Evolutionary conservation across 2,888 invertebrate species (phyloP).

Genomic region (Mycogona germanica): DNA sequence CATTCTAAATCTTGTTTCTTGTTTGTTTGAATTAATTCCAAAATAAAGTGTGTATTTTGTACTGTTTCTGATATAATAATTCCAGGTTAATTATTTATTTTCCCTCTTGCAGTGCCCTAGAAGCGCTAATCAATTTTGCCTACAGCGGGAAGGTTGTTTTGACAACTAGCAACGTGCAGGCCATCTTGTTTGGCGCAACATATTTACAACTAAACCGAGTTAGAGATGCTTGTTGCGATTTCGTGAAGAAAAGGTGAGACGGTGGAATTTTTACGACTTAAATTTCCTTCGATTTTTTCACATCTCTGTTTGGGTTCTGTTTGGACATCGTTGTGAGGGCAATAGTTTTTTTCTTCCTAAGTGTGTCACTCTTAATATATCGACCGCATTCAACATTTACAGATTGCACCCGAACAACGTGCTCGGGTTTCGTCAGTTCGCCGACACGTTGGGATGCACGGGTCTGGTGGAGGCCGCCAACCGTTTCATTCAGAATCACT

Average conservation of each 20-base stretch:
- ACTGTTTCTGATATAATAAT: not conserved
- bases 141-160: constrained; percentile 64
- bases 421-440: constrained; percentile 63
- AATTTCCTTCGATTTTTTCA: not conserved
- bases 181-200: constrained; percentile 69
- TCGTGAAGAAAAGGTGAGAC: constrained; percentile 52
- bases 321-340: not conserved
- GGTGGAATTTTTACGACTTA: constrained; percentile 10
- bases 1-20: not conserved
- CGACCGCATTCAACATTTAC: too few species aligned
- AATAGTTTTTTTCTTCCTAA: constrained; percentile 6
- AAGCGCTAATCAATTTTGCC: constrained; percentile 70
- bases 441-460: constrained; percentile 59
- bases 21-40: not conserved
- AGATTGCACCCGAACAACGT: constrained; percentile 69
- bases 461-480: constrained; percentile 58
- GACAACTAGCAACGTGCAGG: constrained; percentile 66
- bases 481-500: constrained; percentile 65
- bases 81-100: constrained; percentile 18
- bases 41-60: not conserved
- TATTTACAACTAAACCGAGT: constrained; percentile 67
- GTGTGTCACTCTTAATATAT: too few species aligned
- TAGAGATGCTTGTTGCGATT: constrained; percentile 69
- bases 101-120: constrained; percentile 53
- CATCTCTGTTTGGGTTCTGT: not conserved